phyloP scores from a whole-genome alignment of 2,113 vertebrate species.

The Lepus americanus region DNA sequence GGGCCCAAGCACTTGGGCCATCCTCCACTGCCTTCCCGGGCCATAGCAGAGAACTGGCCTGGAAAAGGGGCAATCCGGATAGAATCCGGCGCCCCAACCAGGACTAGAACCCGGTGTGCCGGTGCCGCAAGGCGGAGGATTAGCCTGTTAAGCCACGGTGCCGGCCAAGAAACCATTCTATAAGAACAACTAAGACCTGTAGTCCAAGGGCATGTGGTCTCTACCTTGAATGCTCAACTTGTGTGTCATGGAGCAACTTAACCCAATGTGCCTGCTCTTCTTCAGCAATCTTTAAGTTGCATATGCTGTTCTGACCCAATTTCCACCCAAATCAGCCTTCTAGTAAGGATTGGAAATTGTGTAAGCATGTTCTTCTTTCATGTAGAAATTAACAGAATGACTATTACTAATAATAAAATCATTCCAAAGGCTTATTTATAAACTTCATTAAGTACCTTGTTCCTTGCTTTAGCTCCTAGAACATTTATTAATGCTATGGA shows the following conservation, averaged over 20 bases:
- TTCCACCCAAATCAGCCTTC: constrained; percentile 31
- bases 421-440: constrained; percentile 58
- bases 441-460: constrained; percentile 26
- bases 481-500: constrained; percentile 49
- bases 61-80: too few species aligned
- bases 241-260: background rate
- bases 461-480: constrained; percentile 45
- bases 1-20: too few species aligned
- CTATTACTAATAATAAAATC: background rate
- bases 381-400: constrained; percentile 31
- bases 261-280: background rate
- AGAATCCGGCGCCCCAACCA: too few species aligned
- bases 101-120: too few species aligned
- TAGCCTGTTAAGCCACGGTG: too few species aligned
- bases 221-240: background rate
- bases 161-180: constrained; percentile 27
- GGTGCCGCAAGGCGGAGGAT: too few species aligned
- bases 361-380: constrained; percentile 41
- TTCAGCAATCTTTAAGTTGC: constrained; percentile 16
- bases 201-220: background rate
- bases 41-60: too few species aligned
- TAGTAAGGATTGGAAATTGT: constrained; percentile 41
- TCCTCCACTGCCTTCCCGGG: too few species aligned
- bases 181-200: constrained; percentile 3
- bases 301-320: background rate